Evolutionary conservation across 2,797 vertebrate genomes (phyloP).

Genomic region (Eremophila alpestris): DNA sequence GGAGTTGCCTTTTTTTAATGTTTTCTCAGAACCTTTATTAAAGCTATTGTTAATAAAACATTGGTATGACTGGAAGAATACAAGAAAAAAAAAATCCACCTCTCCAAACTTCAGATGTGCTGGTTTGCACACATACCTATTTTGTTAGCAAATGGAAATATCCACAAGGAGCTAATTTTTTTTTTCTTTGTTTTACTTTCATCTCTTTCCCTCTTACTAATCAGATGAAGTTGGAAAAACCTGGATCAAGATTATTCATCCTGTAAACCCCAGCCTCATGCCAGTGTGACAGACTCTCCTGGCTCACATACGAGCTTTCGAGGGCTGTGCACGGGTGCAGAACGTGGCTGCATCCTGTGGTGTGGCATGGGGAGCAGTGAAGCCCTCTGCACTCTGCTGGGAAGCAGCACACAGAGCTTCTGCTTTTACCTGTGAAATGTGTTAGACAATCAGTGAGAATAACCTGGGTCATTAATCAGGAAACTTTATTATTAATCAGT

Average conservation of each 20-base stretch:
- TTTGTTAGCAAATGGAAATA: slow-evolving; percentile 61
- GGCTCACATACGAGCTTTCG: neutral
- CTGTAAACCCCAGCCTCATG: neutral
- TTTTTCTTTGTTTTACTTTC: neutral
- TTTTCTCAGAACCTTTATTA: neutral
- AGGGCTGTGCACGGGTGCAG: rapidly evolving
- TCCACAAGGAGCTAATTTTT: neutral
- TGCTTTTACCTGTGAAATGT: rapidly evolving
- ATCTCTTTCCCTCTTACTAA: slow-evolving; percentile 9
- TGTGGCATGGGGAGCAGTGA: neutral
- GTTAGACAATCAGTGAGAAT: neutral
- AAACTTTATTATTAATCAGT: neutral
- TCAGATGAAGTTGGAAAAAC: slow-evolving; percentile 4
- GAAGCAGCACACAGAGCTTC: neutral
- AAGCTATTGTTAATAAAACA: slow-evolving; percentile 2
- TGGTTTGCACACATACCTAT: neutral
- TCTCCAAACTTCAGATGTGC: neutral
- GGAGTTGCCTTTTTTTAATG: neutral
- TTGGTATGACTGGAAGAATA: neutral
- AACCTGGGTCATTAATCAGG: neutral
- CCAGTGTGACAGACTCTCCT: neutral
- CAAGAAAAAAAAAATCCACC: neutral
- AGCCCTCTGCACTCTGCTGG: neutral
- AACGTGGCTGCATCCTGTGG: neutral
- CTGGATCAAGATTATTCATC: slow-evolving; percentile 4